Evolutionary conservation across 2,888 invertebrate species (phyloP).

Genomic region (Lacanobia wlatinum): DNA sequence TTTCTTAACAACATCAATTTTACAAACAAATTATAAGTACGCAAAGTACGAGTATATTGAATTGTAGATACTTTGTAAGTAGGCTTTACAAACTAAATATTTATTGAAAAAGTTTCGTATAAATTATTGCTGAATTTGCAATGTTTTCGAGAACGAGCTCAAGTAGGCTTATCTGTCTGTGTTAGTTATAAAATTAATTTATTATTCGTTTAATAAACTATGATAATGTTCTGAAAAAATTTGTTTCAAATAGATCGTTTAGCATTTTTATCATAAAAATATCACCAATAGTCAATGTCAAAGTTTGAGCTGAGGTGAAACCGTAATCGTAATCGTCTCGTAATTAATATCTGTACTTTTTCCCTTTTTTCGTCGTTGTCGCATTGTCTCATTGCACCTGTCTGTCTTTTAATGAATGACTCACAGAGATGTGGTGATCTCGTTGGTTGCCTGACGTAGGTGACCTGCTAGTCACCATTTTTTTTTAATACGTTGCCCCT

Average conservation of each 20-base stretch:
- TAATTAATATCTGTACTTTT: too few relatives aligned
- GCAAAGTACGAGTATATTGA: slow-evolving; percentile 11
- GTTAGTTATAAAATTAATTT: slow-evolving; percentile 6
- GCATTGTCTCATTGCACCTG: too few relatives aligned
- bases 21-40: slow-evolving; percentile 16
- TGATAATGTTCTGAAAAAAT: not conserved
- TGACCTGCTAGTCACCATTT: too few relatives aligned
- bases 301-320: too few relatives aligned
- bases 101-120: slow-evolving; percentile 62
- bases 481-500: too few relatives aligned
- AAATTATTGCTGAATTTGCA: slow-evolving; percentile 42
- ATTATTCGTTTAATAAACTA: not conserved
- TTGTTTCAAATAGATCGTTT: not conserved
- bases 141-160: slow-evolving; percentile 26
- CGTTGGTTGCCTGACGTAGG: too few relatives aligned
- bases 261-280: too few relatives aligned
- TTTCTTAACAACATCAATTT: slow-evolving; percentile 16
- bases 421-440: too few relatives aligned
- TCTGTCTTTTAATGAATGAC: too few relatives aligned
- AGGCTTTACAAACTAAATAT: slow-evolving; percentile 59
- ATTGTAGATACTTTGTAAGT: slow-evolving; percentile 40
- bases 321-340: too few relatives aligned
- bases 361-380: too few relatives aligned
- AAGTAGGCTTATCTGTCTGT: slow-evolving; percentile 26
- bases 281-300: too few relatives aligned